These are phyloP conservation scores for Drosophila aldrichi DNA, from an alignment of 2,888 invertebrate species.

Conservation along the genomic window DNA sequence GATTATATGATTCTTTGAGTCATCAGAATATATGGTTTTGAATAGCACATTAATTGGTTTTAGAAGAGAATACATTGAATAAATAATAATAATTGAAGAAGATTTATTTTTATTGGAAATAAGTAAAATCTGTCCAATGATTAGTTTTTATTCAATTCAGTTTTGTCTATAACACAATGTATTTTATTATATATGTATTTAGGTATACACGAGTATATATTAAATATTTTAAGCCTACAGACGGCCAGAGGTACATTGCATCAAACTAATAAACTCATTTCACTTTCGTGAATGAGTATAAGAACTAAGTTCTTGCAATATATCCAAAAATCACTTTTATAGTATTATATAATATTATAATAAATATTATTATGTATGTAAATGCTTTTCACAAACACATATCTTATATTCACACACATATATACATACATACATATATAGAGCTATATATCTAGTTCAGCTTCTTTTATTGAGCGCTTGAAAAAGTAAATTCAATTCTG, in stretches of 20 bases:
- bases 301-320: too few species aligned
- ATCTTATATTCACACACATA: background rate
- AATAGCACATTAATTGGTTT: background rate
- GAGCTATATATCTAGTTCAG: background rate
- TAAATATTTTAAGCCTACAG: too few species aligned
- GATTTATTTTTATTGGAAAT: too few species aligned
- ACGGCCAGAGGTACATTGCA: too few species aligned
- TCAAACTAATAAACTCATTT: too few species aligned
- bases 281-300: too few species aligned
- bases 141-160: too few species aligned
- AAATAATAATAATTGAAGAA: background rate
- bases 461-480: constrained; percentile 25
- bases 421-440: background rate
- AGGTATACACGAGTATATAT: background rate
- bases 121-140: too few species aligned
- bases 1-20: background rate
- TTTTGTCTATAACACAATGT: too few species aligned
- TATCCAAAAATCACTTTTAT: too few species aligned
- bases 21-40: background rate
- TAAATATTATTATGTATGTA: too few species aligned
- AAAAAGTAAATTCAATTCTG: constrained; percentile 48
- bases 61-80: background rate
- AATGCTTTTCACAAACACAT: background rate
- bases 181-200: background rate
- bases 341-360: too few species aligned